Evolutionary conservation across 2,888 invertebrate species (phyloP), one percentile per base, ranked within the genome.

Genomic region (Leucophenga maculata): DNA sequence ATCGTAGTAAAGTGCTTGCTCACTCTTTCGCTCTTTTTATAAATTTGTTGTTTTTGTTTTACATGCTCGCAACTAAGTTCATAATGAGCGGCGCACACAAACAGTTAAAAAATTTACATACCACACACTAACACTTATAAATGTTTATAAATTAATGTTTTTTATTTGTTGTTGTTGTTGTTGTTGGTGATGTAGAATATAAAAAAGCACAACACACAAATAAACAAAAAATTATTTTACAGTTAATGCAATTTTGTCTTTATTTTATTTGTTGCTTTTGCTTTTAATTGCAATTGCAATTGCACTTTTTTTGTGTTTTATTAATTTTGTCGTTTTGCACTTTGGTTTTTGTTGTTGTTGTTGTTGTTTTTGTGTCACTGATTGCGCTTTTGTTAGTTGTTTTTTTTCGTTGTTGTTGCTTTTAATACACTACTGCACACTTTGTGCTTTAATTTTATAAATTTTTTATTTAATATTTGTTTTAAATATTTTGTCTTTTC

Each of bases 401-500:
- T 59, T 59, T 20, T 6, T 20, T 26, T 59, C 14, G 59, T 59
- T 22, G 22, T 55, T 55, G 22, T 11, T 18, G 20, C 11, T 55
- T n/a, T 20, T 9, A 32, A 6, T 32, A 32, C 32, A 32, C 3
- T 32, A 32, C 32, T 8, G 8, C 32, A 32, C 32, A 31, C 54
- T 18, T 6, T 32, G 8, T 32, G 32, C 8, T 6, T 32, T 32
- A 32, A 8, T 13, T 31, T 59, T 6, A 31, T 8, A n/a, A 6
- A 26, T 20, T 57, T 57, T 31, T 18, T 64, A 44, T 39, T 44
- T 20, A 3, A 8, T 65, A 65, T 65, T 50, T 52, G 67, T 75
- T 67, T 76, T 82, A 76, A 78, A 83, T 81, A 77, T 50, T 16
- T 65, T 52, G 11, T 65, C 31, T 46, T 64, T 20, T 55, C 55